Percentiles rank a stretch among this genome's conserved stretches.
phyloP scores from a whole-genome alignment of 2,888 invertebrate species.

The Drosophila parthenogenetica region DNA sequence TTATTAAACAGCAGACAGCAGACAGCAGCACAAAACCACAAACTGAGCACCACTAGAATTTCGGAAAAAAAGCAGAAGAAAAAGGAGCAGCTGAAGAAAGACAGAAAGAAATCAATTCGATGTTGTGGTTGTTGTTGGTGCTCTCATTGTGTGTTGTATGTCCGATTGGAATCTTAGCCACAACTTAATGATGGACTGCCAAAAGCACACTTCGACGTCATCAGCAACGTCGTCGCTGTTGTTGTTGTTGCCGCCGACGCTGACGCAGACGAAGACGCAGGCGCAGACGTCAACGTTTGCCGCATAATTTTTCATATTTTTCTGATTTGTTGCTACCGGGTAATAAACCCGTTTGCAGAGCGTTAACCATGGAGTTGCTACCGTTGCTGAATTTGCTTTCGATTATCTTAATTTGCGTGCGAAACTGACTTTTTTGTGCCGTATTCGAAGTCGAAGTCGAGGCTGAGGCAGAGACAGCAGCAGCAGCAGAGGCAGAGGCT shows the following conservation, averaged over 20 bases:
- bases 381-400: slow-evolving; percentile 79
- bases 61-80: slow-evolving; percentile 17
- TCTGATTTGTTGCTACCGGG: slow-evolving; percentile 81
- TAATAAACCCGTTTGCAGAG: slow-evolving; percentile 76
- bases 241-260: slow-evolving; percentile 21
- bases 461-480: slow-evolving; percentile 8
- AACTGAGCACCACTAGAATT: slow-evolving; percentile 12
- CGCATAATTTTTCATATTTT: slow-evolving; percentile 80
- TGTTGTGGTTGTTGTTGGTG: slow-evolving; percentile 28
- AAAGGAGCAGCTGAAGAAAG: slow-evolving; percentile 6
- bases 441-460: slow-evolving; percentile 21
- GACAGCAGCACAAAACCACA: slow-evolving; percentile 12
- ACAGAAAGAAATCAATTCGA: slow-evolving; percentile 40
- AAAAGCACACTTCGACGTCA: slow-evolving; percentile 78
- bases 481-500: slow-evolving; percentile 18
- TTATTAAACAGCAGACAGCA: slow-evolving; percentile 22
- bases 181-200: slow-evolving; percentile 82
- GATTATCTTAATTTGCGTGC: slow-evolving; percentile 85
- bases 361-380: slow-evolving; percentile 73
- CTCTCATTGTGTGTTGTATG: slow-evolving; percentile 54
- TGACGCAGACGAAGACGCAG: slow-evolving; percentile 4
- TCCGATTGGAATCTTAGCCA: slow-evolving; percentile 79
- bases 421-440: slow-evolving; percentile 81
- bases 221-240: slow-evolving; percentile 35
- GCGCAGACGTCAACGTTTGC: slow-evolving; percentile 50